A percentile compares a stretch with the other conserved stretches of the same genome.
Conservation (phyloP, 2,888 invertebrate genomes). For the Didymodactylos carnosus region DNA sequence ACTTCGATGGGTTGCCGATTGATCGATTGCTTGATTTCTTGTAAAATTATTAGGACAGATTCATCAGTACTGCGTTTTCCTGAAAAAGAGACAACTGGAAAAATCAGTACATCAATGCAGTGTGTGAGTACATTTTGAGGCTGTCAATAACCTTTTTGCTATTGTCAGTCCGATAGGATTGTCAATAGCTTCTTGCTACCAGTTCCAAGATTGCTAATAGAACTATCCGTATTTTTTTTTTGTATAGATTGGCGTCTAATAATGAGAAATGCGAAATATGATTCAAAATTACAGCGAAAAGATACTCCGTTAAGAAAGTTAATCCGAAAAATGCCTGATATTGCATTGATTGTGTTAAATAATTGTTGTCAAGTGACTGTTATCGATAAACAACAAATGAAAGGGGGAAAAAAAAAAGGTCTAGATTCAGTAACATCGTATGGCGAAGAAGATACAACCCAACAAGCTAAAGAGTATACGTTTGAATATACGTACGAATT, state of each 20-base stretch:
- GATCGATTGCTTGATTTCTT: no score
- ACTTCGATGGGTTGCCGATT: no score
- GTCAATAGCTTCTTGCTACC: no score
- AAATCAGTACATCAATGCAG: no score
- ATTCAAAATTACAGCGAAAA: slow-evolving; percentile 22
- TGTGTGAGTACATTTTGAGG: no score
- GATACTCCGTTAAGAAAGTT: slow-evolving; percentile 38
- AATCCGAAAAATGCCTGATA: slow-evolving; percentile 37
- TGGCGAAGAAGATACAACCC: not conserved
- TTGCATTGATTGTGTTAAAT: slow-evolving; percentile 4
- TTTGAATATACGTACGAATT: not conserved
- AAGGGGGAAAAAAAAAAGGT: slow-evolving; percentile 26
- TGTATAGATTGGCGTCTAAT: slow-evolving; percentile 35
- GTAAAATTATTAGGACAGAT: no score
- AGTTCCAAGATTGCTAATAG: no score
- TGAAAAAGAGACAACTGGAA: no score
- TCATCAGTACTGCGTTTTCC: no score
- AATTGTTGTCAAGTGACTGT: not conserved
- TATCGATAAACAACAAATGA: slow-evolving; percentile 18
- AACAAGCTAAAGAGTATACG: not conserved
- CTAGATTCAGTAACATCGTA: not conserved
- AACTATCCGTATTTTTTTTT: no score
- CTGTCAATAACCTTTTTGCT: no score
- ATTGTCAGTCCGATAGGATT: no score
- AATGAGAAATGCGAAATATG: slow-evolving; percentile 30